Conservation (phyloP, 2,797 vertebrate genomes). For the Pipistrellus nathusii region DNA sequence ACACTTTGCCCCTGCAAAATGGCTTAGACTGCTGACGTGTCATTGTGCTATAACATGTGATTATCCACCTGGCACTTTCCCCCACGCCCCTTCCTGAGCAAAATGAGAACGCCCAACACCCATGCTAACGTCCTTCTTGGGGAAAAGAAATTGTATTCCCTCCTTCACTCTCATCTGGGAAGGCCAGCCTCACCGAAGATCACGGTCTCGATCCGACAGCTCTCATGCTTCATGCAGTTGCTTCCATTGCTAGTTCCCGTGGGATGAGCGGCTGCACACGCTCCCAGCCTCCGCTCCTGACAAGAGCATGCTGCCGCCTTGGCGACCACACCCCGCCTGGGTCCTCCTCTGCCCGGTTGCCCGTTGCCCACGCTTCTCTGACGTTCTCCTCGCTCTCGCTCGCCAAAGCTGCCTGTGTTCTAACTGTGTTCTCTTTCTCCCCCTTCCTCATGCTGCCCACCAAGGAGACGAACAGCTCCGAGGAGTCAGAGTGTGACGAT, state of each 20-base stretch:
- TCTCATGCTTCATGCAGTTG: slow-evolving; percentile 70
- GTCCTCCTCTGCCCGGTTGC: slow-evolving; percentile 58
- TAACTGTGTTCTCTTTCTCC: slow-evolving; percentile 88
- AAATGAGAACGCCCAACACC: slow-evolving; percentile 23
- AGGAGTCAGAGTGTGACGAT: slow-evolving; percentile 99
- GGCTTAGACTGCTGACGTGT: neutral
- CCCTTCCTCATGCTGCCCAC: slow-evolving; percentile 88
- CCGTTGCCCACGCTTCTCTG: slow-evolving; percentile 73
- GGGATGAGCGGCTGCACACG: slow-evolving; percentile 23
- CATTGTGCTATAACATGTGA: neutral
- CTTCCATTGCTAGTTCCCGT: slow-evolving; percentile 74
- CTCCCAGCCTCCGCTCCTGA: slow-evolving; percentile 66
- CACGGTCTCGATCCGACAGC: neutral
- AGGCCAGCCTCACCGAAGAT: slow-evolving; percentile 44
- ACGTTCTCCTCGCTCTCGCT: slow-evolving; percentile 56
- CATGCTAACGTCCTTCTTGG: slow-evolving; percentile 62
- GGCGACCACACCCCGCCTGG: slow-evolving; percentile 31
- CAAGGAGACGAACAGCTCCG: slow-evolving; percentile 97
- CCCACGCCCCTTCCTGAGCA: neutral
- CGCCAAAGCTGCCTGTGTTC: slow-evolving; percentile 79
- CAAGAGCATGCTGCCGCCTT: slow-evolving; percentile 84
- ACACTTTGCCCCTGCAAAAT: neutral
- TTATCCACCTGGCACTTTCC: neutral
- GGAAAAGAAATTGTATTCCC: slow-evolving; percentile 74
- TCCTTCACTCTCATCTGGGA: slow-evolving; percentile 24